phyloP scores from a whole-genome alignment of 2,113 vertebrate species.

The Gulo gulo region DNA sequence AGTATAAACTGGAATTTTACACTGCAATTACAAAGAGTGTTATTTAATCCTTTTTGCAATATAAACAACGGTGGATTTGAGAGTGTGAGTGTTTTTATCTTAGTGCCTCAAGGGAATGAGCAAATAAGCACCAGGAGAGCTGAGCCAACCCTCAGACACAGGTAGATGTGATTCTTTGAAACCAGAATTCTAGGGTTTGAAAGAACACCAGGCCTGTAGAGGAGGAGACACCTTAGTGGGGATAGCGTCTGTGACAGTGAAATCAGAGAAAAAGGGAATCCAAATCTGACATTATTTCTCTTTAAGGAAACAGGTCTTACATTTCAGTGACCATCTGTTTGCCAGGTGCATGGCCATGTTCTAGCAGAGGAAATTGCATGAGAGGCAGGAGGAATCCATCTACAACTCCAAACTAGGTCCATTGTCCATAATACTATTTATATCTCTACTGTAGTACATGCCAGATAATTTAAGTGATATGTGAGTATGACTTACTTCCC shows the following conservation, averaged over 20 bases:
- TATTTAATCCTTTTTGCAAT: background rate
- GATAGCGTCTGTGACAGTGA: background rate
- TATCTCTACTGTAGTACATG: background rate
- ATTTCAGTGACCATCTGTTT: background rate
- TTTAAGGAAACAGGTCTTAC: background rate
- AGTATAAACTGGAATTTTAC: background rate
- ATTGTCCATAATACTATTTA: background rate
- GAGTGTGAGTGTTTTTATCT: background rate
- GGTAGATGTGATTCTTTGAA: background rate
- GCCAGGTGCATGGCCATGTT: background rate
- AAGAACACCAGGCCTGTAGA: background rate
- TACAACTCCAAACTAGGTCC: background rate
- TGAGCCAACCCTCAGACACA: background rate
- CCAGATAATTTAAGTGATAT: background rate
- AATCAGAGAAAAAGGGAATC: background rate
- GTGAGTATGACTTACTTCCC: background rate
- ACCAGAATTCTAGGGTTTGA: background rate
- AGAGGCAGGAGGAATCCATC: background rate
- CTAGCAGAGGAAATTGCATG: background rate
- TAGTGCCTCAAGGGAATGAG: background rate
- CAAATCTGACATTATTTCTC: background rate
- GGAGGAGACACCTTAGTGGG: background rate
- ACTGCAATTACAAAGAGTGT: background rate
- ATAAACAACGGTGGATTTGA: background rate
- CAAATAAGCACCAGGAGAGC: background rate